Conservation (phyloP, 2,113 vertebrate genomes). For the Cyprinodon tularosa region DNA sequence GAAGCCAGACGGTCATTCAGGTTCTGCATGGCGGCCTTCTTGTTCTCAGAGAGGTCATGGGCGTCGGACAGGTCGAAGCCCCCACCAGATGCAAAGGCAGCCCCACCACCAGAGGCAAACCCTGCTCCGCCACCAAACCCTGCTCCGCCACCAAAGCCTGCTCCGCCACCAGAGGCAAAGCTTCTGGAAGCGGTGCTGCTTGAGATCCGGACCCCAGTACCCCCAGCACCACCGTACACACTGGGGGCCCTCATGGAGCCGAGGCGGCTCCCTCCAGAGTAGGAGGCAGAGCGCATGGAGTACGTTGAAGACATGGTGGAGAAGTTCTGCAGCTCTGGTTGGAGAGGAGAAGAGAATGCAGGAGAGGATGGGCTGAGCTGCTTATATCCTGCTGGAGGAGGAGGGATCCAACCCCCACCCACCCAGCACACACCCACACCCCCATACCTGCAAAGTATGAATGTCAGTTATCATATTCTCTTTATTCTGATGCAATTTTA, state of each 20-base stretch:
- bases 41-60: slow-evolving; percentile 44
- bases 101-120: neutral
- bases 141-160: neutral
- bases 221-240: slow-evolving; percentile 51
- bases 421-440: neutral
- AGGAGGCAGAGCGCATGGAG: neutral
- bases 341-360: slow-evolving; percentile 42
- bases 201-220: neutral
- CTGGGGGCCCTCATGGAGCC: slow-evolving; percentile 33
- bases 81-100: neutral
- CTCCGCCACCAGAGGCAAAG: neutral
- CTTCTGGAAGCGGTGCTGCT: neutral
- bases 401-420: slow-evolving; percentile 12
- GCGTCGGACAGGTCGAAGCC: slow-evolving; percentile 54
- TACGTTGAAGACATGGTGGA: slow-evolving; percentile 36
- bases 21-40: slow-evolving; percentile 80
- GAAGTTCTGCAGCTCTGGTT: slow-evolving; percentile 36
- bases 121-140: neutral
- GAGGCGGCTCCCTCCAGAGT: neutral
- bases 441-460: slow-evolving; percentile 9
- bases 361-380: neutral
- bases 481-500: neutral
- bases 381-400: slow-evolving; percentile 41
- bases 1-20: slow-evolving; percentile 79
- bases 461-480: neutral